phyloP scores from a whole-genome alignment of 2,797 vertebrate genomes.

The Balearica regulorum region DNA sequence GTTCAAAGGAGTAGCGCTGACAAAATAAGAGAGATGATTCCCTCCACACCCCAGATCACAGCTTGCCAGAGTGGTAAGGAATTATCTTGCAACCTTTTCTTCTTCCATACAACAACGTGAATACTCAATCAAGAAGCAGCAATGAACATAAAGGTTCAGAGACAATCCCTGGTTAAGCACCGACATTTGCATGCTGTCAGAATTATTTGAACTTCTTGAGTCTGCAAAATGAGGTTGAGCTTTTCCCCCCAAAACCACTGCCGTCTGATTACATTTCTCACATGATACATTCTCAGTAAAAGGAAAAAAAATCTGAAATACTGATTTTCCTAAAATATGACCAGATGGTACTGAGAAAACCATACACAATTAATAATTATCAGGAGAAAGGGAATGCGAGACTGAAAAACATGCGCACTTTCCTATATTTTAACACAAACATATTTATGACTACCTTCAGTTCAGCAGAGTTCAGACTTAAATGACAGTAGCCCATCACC shows the following conservation, averaged over 20 bases:
- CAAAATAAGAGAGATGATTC: conserved; percentile 44
- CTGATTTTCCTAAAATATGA: not conserved
- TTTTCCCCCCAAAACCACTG: not conserved
- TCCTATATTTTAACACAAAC: not conserved
- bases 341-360: not conserved
- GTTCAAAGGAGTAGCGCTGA: not conserved
- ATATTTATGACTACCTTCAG: not conserved
- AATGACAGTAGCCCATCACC: not conserved
- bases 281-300: not conserved
- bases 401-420: not conserved
- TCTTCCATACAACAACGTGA: conserved; percentile 8
- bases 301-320: not conserved
- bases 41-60: not conserved
- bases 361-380: not conserved
- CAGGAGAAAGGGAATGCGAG: not conserved
- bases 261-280: not conserved
- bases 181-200: not conserved
- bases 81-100: conserved; percentile 13
- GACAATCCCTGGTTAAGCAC: conserved; percentile 33
- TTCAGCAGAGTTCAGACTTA: not conserved
- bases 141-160: conserved; percentile 21
- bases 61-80: not conserved
- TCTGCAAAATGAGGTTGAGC: not conserved
- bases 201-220: conserved; percentile 8
- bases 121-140: conserved; percentile 37